Evolutionary conservation across 92 coral and sea anemone genomes (phyloP), one percentile per base, ranked within the genome.

Genomic region (Isaurus tuberculatus): DNA sequence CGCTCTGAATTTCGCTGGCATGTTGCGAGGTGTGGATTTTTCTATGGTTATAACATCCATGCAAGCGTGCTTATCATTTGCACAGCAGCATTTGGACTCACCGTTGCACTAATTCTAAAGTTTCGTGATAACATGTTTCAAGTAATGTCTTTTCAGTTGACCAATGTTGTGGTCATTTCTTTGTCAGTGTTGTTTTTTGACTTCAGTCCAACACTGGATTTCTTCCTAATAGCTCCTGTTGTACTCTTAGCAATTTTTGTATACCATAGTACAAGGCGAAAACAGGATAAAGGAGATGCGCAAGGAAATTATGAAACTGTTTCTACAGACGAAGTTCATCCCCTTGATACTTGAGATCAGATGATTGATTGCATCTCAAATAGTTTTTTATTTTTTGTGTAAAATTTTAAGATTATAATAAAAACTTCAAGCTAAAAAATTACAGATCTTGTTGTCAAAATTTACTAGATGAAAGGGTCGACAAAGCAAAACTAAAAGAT

Each of bases 71-170:
- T 91, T 25, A 91, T 91, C 25, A 48, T 88, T 69, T 84, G 80
- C 70, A 88, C 90, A 28, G 94, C 94, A 0, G 86, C 81, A 53
- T 91, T 84, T 43, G 94, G 94, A 8, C 75, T 91, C 15, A 88
- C 90, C 14, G 92, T 91, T 10, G 94, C 94, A 2, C 70, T 91
- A 11, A 91, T 91, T 44, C 85, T 91, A 19, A 91, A 91, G 69
- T 91, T 88, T 70, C 81, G 94, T 40, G 94, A 91, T 81, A 91
- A 91, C 60, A 91, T 91, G 94, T 91, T 91, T 53, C 94, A 91
- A 72, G 89, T 91, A 46, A 91, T 91, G 94, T 85, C 94, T 1
- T 70, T 85, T 75, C 94, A 91, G 86, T 78, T 91, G 48, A 70
- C 94, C 14, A 91, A 91, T 88, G 94, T 91, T 22, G 75, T 88